A percentile compares a stretch with the other conserved stretches of the same genome.
These are phyloP conservation scores for Mesorhabditis sp. DNA, from an alignment of 2,888 invertebrate species.

Conservation along the genomic window DNA sequence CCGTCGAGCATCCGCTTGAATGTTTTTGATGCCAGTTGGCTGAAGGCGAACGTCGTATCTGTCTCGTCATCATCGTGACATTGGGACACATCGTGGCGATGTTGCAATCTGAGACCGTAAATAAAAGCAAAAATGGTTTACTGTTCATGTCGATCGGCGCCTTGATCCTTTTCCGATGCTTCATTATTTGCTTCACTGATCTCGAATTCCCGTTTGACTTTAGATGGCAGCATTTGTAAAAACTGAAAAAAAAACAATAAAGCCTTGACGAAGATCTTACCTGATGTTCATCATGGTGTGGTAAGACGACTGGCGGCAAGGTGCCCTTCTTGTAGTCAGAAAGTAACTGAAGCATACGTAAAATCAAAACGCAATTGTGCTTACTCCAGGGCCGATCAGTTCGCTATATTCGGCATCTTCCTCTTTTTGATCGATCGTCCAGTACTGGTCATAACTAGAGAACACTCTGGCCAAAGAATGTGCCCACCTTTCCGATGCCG, in stretches of 20 bases:
- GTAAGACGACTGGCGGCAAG: neutral
- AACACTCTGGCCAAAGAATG: neutral
- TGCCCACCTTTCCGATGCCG: too few relatives aligned
- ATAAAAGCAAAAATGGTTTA: neutral
- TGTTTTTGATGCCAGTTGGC: neutral
- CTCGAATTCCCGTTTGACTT: neutral
- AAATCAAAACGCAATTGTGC: neutral
- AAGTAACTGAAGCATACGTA: neutral
- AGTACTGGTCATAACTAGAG: conserved; percentile 3
- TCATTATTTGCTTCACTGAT: neutral
- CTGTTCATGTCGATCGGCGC: neutral
- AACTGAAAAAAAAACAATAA: neutral
- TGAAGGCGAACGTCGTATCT: neutral
- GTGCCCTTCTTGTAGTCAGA: neutral
- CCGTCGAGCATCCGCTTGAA: neutral
- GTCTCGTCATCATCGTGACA: neutral
- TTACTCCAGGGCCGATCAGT: neutral
- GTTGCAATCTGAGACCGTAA: neutral
- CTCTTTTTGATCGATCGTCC: conserved; percentile 4
- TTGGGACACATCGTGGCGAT: neutral
- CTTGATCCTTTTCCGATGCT: neutral
- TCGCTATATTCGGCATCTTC: neutral
- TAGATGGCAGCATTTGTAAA: neutral
- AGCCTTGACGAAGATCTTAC: neutral
- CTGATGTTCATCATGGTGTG: neutral